Percentiles rank a stretch among this genome's conserved stretches.
These are phyloP conservation scores for Amiota minor DNA, from an alignment of 2,888 invertebrate genomes.

Conservation along the genomic window DNA sequence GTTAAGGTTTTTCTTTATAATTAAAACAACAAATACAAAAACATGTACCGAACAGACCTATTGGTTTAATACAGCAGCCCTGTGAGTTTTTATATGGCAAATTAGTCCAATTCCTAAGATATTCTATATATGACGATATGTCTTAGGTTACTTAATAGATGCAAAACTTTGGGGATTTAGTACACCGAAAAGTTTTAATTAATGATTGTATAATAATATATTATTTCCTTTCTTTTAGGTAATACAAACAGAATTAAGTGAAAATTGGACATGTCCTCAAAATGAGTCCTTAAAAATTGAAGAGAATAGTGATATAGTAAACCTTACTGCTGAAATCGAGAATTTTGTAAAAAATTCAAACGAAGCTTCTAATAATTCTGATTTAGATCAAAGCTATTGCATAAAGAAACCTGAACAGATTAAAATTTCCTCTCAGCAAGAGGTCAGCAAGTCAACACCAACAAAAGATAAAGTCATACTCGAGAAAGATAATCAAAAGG, in stretches of 20 bases:
- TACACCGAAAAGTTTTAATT: no score
- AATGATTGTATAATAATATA: background rate
- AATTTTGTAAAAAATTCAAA: slow-evolving; percentile 58
- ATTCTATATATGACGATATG: no score
- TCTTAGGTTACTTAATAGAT: no score
- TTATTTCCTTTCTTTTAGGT: slow-evolving; percentile 11
- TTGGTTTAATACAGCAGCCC: no score
- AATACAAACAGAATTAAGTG: background rate
- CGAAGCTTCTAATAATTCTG: background rate
- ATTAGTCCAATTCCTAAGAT: no score
- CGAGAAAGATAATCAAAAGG: background rate
- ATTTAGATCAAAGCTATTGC: background rate
- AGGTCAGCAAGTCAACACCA: background rate
- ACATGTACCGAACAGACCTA: no score
- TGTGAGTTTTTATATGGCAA: no score
- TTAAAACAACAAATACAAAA: no score
- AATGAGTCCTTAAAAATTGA: slow-evolving; percentile 37
- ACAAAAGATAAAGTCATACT: background rate
- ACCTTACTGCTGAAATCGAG: slow-evolving; percentile 68
- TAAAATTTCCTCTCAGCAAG: background rate
- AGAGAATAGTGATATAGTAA: slow-evolving; percentile 54
- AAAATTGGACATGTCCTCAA: background rate
- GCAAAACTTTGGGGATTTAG: no score
- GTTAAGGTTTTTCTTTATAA: no score
- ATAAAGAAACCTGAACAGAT: background rate